A percentile compares a stretch with the other conserved stretches of the same genome.
These are phyloP conservation scores for Aphidius colemani DNA, from an alignment of 2,888 invertebrate species.

Conservation along the genomic window DNA sequence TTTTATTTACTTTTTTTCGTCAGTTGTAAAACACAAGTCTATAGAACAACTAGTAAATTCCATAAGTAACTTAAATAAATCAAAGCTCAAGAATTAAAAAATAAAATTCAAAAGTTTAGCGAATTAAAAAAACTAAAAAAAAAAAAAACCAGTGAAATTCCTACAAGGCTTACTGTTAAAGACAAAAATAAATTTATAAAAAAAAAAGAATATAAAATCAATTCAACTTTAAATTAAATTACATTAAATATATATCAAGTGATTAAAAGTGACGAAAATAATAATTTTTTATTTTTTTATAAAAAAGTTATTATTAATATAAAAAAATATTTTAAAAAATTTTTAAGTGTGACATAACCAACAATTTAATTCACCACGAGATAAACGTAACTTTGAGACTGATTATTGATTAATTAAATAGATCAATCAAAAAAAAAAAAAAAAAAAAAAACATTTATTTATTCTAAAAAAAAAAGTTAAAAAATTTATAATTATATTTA, in stretches of 20 bases:
- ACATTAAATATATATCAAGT: too few species aligned
- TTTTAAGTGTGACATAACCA: slow-evolving; percentile 8
- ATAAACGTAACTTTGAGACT: slow-evolving; percentile 15
- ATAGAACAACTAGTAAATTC: too few species aligned
- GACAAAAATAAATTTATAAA: too few species aligned
- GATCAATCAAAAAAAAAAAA: background rate
- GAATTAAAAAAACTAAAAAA: too few species aligned
- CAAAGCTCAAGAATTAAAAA: too few species aligned
- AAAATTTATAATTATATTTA: background rate
- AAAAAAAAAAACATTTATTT: background rate
- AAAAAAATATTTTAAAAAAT: slow-evolving; percentile 6
- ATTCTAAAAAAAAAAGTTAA: background rate
- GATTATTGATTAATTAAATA: background rate
- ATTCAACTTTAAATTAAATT: too few species aligned
- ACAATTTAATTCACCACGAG: background rate
- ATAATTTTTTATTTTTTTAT: background rate
- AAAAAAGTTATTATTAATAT: background rate
- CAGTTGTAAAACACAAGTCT: background rate
- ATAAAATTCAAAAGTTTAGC: too few species aligned
- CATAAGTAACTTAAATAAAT: too few species aligned
- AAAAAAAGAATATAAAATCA: too few species aligned
- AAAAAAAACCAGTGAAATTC: too few species aligned
- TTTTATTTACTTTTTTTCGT: slow-evolving; percentile 16
- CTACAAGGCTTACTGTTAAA: too few species aligned
- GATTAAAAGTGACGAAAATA: too few species aligned